Percentiles rank a stretch among this genome's conserved stretches.
Evolutionary conservation across 2,113 vertebrate species (phyloP).

Genomic region (Callithrix jacchus): DNA sequence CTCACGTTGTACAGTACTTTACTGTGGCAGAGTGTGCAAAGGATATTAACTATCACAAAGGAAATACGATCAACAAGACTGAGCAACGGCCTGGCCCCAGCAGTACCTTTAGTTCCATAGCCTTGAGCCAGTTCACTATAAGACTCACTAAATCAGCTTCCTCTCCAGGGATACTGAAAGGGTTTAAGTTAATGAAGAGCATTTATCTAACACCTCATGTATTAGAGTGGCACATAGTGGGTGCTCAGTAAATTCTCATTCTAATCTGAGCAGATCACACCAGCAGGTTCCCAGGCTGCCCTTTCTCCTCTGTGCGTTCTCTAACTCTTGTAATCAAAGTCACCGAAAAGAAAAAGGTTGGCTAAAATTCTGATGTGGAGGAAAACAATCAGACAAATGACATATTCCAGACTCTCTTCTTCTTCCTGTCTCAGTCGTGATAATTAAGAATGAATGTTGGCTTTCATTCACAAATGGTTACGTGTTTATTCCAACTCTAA

Average conservation of each 20-base stretch:
- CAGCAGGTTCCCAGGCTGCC: background rate
- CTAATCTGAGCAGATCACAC: background rate
- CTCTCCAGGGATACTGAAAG: background rate
- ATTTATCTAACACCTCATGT: background rate
- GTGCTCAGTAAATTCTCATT: background rate
- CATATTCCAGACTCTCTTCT: background rate
- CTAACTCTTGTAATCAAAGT: background rate
- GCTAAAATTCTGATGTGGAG: background rate
- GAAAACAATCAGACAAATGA: background rate
- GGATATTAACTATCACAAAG: background rate
- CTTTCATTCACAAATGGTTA: background rate
- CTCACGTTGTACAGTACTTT: background rate
- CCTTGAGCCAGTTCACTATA: background rate
- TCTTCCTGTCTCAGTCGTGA: background rate
- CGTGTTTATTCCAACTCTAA: background rate
- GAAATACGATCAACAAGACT: background rate
- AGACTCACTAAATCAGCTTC: background rate
- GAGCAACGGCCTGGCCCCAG: background rate
- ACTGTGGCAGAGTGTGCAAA: background rate
- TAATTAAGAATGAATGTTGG: background rate
- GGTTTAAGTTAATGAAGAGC: background rate
- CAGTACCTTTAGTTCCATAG: background rate
- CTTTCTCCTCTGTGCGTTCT: background rate
- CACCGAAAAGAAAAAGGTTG: background rate
- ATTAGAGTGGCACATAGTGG: background rate